A percentile compares a stretch with the other conserved stretches of the same genome.
Evolutionary conservation across 2,113 vertebrate species (phyloP).

Genomic region (Piliocolobus tephrosceles): DNA sequence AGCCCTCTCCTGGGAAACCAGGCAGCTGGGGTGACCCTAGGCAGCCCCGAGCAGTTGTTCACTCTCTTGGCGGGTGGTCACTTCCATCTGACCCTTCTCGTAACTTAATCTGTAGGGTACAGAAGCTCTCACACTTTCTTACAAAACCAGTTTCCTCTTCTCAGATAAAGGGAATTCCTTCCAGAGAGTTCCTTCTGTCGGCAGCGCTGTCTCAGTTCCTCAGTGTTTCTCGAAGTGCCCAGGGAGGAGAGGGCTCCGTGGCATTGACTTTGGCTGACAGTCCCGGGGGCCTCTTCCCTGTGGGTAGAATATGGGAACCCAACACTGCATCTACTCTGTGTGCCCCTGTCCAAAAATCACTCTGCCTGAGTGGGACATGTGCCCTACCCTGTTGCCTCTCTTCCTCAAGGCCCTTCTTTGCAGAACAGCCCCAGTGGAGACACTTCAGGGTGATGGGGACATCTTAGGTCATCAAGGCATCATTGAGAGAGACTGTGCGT

Average conservation of each 20-base stretch:
- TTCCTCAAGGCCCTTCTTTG: not conserved
- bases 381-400: not conserved
- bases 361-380: rapidly evolving
- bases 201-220: not conserved
- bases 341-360: not conserved
- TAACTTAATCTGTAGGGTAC: not conserved
- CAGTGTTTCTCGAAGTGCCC: not conserved
- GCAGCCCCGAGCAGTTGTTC: too few relatives aligned
- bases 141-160: not conserved
- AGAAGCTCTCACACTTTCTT: not conserved
- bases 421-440: too few relatives aligned
- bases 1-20: not conserved
- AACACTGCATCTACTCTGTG: not conserved
- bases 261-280: not conserved
- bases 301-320: not conserved
- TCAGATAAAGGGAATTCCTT: not conserved
- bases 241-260: too few relatives aligned
- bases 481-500: not conserved
- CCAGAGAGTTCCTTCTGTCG: not conserved
- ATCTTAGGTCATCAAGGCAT: not conserved
- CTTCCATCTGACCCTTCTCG: not conserved
- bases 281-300: not conserved
- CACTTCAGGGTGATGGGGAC: not conserved
- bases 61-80: not conserved
- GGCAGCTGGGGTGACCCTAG: not conserved